A percentile compares a stretch with the other conserved stretches of the same genome.
Conservation (phyloP, 2,113 vertebrate genomes). For the Cebidichthys violaceus region DNA sequence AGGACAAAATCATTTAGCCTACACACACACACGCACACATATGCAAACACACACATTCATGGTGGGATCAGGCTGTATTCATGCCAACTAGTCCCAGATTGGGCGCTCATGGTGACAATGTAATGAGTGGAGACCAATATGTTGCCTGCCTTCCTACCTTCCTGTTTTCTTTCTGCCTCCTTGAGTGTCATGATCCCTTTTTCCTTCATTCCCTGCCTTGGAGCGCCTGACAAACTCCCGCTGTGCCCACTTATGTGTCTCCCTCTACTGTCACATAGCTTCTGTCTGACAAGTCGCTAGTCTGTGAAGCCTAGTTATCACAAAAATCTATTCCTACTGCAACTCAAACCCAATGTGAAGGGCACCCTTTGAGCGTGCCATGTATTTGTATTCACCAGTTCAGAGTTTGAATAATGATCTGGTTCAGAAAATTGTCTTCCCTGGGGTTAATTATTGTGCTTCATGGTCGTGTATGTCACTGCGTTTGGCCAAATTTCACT, state of each 20-base stretch:
- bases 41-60: conserved; percentile 39
- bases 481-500: conserved; percentile 3
- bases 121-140: conserved; percentile 76
- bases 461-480: neutral
- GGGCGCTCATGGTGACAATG: conserved; percentile 66
- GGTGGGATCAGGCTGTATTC: conserved; percentile 59
- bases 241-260: conserved; percentile 70
- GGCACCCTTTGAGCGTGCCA: conserved; percentile 8
- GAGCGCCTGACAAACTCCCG: conserved; percentile 60
- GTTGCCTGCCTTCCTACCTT: conserved; percentile 51
- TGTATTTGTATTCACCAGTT: conserved; percentile 29
- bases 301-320: conserved; percentile 46
- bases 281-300: conserved; percentile 39
- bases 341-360: conserved; percentile 22
- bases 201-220: conserved; percentile 40
- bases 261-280: conserved; percentile 44
- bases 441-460: conserved; percentile 30
- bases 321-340: conserved; percentile 36
- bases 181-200: conserved; percentile 36
- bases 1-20: conserved; percentile 45
- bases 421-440: neutral
- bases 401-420: conserved; percentile 40
- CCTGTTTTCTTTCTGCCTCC: conserved; percentile 54
- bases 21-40: conserved; percentile 24
- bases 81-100: conserved; percentile 72